A percentile compares a stretch with the other conserved stretches of the same genome.
Evolutionary conservation across 1,140 invertebrate genomes (phyloP).

Genomic region (Bombus waltoni): DNA sequence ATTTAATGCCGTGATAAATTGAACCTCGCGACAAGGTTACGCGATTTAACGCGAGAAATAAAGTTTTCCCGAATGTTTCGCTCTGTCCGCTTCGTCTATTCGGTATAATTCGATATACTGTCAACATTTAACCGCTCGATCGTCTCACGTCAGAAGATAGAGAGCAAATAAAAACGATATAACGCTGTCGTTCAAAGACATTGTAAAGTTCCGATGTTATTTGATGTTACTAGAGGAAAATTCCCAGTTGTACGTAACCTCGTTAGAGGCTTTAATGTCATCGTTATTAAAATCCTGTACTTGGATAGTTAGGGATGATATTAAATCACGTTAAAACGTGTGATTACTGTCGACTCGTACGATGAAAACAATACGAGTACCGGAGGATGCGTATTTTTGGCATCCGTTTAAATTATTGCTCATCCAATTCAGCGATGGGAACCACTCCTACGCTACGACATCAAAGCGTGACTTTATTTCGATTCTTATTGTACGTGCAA

Average conservation of each 20-base stretch:
- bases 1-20: constrained; percentile 2
- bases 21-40: not conserved
- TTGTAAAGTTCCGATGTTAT: not conserved
- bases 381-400: not conserved
- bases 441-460: not conserved
- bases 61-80: not conserved
- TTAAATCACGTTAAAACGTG: not conserved
- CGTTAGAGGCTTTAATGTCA: not conserved
- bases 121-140: not conserved
- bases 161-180: not conserved
- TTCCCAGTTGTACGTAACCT: not conserved
- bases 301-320: too few relatives aligned
- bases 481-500: not conserved
- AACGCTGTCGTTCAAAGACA: not conserved
- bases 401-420: not conserved
- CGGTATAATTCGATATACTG: not conserved
- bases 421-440: not conserved
- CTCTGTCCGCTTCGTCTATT: not conserved
- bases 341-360: not conserved
- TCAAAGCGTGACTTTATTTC: not conserved
- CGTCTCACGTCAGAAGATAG: not conserved
- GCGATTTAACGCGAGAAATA: not conserved
- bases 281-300: not conserved
- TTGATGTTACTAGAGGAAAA: not conserved
- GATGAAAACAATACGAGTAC: not conserved